Conservation (phyloP, 1,140 invertebrate species). For the Calliopsis andreniformis region DNA sequence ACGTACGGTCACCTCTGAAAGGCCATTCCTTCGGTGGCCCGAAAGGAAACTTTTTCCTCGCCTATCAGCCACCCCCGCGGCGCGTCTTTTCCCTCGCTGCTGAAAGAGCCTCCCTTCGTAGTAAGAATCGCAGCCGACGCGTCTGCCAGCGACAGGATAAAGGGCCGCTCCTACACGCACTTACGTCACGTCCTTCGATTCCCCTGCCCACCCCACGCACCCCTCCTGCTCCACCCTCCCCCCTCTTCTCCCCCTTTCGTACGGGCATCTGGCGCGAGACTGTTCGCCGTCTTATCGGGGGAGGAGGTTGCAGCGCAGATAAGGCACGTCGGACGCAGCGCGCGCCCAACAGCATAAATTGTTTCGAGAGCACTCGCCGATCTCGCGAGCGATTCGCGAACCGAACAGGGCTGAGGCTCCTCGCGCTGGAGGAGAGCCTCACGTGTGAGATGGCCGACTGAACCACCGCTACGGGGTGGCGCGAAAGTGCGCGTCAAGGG, state of each 20-base stretch:
- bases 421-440: not conserved
- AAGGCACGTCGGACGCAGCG: slow-evolving; percentile 75
- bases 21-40: not conserved
- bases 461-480: not conserved
- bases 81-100: not conserved
- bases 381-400: slow-evolving; percentile 62
- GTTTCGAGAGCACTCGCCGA: slow-evolving; percentile 73
- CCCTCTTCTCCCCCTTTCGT: not conserved
- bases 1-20: slow-evolving; percentile 39
- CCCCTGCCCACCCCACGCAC: slow-evolving; percentile 34
- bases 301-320: slow-evolving; percentile 68
- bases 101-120: slow-evolving; percentile 33
- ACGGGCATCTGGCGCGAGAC: slow-evolving; percentile 58
- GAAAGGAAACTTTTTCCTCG: slow-evolving; percentile 7
- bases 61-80: not conserved
- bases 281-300: slow-evolving; percentile 70
- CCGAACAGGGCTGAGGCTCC: slow-evolving; percentile 14
- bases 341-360: slow-evolving; percentile 74
- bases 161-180: slow-evolving; percentile 76
- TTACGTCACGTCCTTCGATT: slow-evolving; percentile 75
- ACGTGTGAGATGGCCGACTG: not conserved
- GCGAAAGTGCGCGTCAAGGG: not conserved
- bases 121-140: slow-evolving; percentile 66
- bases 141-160: slow-evolving; percentile 77
- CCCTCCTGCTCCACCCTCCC: not conserved